Conservation (phyloP, 2,888 invertebrate genomes). For the Neoaliturus tenellus region DNA sequence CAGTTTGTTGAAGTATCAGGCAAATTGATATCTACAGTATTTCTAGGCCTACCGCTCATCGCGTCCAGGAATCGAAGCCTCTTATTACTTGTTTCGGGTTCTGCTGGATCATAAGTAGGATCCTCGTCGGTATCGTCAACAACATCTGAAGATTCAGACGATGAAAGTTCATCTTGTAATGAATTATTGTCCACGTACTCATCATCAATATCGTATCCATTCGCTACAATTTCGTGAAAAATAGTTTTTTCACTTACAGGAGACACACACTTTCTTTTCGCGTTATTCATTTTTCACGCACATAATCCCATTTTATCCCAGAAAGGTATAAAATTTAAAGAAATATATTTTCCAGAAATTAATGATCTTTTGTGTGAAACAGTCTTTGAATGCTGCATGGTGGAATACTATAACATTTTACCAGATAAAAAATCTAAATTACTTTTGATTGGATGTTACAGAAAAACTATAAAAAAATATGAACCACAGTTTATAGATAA, state of each 20-base stretch:
- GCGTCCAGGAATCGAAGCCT: background rate
- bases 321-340: no score
- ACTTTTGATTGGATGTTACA: no score
- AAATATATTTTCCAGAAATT: no score
- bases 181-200: background rate
- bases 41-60: background rate
- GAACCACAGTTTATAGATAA: no score
- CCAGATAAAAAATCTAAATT: no score
- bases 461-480: no score
- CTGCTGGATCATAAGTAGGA: conserved; percentile 46
- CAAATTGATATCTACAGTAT: background rate
- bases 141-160: conserved; percentile 21
- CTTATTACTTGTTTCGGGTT: background rate
- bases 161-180: background rate
- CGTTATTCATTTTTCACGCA: background rate
- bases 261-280: background rate
- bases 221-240: background rate
- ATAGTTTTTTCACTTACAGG: background rate
- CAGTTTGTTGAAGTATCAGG: background rate
- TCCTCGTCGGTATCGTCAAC: conserved; percentile 51
- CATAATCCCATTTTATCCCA: no score
- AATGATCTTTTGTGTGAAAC: no score
- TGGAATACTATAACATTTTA: no score
- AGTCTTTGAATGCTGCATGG: no score
- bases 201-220: background rate